These are phyloP conservation scores for Pandemis cinnamomeana DNA, from an alignment of 2,888 invertebrate genomes.

Conservation along the genomic window DNA sequence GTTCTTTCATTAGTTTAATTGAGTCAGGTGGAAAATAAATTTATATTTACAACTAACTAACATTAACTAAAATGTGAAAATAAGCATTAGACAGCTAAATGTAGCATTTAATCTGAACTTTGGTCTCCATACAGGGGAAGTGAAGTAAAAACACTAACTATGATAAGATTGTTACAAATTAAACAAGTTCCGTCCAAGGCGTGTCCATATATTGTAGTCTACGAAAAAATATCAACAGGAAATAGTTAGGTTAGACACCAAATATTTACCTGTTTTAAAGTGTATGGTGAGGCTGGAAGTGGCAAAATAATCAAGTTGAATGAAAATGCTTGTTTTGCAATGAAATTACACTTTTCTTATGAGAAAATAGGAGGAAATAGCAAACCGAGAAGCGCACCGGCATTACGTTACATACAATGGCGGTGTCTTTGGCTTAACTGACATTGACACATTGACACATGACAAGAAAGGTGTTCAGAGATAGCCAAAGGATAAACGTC, in stretches of 20 bases:
- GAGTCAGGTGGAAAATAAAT: no score
- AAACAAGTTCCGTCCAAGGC: constrained; percentile 4
- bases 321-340: constrained; percentile 11
- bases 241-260: constrained; percentile 12
- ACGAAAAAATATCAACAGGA: not conserved
- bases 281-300: not conserved
- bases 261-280: constrained; percentile 17
- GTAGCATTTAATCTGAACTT: not conserved
- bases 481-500: no score
- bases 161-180: not conserved
- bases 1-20: no score
- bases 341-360: constrained; percentile 17
- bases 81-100: not conserved
- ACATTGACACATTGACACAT: not conserved
- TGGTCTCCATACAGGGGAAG: not conserved
- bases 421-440: not conserved
- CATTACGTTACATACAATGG: not conserved
- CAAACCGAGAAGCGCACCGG: constrained; percentile 16
- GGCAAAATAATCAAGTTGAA: not conserved
- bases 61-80: not conserved
- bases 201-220: not conserved
- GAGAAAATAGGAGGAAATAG: constrained; percentile 22
- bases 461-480: no score
- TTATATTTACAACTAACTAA: no score
- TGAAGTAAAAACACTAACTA: not conserved